Conservation (phyloP, 2,888 invertebrate genomes). For the Coenonympha glycerion region DNA sequence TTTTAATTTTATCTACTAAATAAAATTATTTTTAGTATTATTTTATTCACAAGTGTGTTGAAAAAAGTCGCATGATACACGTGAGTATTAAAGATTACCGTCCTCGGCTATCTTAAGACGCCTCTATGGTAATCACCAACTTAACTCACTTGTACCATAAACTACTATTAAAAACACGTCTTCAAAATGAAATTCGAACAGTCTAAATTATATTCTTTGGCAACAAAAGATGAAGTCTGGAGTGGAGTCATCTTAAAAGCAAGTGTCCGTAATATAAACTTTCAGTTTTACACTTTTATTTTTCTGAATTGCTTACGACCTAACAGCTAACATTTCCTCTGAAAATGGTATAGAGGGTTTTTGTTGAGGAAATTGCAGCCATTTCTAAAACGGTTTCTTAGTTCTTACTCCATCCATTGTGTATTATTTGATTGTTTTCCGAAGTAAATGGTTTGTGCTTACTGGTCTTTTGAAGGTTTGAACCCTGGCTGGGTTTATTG, state of each 20-base stretch:
- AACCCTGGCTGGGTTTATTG: no score
- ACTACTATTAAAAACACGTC: no score
- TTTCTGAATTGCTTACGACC: conserved; percentile 20
- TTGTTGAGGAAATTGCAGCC: not conserved
- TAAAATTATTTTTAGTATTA: no score
- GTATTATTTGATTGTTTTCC: not conserved
- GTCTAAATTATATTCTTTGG: conserved; percentile 25
- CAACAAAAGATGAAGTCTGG: conserved; percentile 23
- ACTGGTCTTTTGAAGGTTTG: not conserved
- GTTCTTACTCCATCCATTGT: not conserved
- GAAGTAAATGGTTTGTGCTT: not conserved
- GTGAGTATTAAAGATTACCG: no score
- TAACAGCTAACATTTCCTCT: conserved; percentile 4
- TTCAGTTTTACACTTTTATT: conserved; percentile 25
- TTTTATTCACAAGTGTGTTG: no score
- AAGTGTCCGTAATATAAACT: conserved; percentile 30
- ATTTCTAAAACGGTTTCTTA: not conserved
- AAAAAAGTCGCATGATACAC: no score
- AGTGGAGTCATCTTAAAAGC: conserved; percentile 18
- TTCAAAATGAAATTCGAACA: not conserved
- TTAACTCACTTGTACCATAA: no score
- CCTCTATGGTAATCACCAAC: no score
- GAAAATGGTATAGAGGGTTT: not conserved
- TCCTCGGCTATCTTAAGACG: no score
- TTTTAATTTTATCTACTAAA: no score